A percentile compares a stretch with the other conserved stretches of the same genome.
Evolutionary conservation across 2,113 vertebrate genomes (phyloP).

Genomic region (Protobothrops flavoviridis): DNA sequence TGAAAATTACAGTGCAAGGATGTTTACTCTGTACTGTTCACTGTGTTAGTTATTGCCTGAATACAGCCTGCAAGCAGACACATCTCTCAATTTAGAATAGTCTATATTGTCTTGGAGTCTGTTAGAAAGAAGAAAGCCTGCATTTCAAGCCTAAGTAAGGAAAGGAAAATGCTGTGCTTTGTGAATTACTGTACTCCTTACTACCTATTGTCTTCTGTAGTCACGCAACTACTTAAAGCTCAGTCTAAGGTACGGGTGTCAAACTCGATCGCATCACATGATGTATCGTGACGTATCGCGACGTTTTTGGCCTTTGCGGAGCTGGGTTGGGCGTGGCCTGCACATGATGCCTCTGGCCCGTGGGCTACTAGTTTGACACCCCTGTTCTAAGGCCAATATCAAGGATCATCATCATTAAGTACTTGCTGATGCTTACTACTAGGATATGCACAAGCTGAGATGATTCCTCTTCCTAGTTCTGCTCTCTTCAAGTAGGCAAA

Average conservation of each 20-base stretch:
- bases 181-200: neutral
- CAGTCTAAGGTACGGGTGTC: neutral
- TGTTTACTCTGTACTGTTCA: neutral
- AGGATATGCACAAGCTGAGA: neutral
- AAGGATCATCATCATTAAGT: neutral
- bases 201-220: neutral
- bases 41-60: neutral
- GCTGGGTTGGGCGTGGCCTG: too few species aligned
- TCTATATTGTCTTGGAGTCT: neutral
- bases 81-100: neutral
- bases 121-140: neutral
- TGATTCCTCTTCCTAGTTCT: neutral
- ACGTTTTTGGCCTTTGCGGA: too few species aligned
- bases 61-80: neutral
- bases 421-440: neutral
- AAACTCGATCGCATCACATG: too few species aligned
- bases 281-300: too few species aligned
- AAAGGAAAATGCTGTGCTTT: neutral
- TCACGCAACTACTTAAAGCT: neutral
- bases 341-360: too few species aligned
- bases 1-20: conserved; percentile 4
- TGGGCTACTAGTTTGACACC: too few species aligned
- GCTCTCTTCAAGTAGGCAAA: neutral
- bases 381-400: neutral
- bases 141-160: neutral